Base-by-base conservation (phyloP, 2,888 invertebrate species). In the Tetanocera ferruginea region DNA sequence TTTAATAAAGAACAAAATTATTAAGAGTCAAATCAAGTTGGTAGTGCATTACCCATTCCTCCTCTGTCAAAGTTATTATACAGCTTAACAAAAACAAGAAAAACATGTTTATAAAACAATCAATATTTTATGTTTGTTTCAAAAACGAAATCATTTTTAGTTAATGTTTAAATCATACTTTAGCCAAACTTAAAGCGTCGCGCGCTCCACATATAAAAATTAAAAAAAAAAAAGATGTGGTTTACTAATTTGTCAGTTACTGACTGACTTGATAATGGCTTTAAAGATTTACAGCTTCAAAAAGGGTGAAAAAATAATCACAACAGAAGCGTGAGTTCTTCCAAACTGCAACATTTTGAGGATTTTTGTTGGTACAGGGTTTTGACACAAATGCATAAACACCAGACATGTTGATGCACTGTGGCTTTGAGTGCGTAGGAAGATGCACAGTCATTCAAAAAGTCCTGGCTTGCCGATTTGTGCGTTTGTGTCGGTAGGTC, bases 361-460 rank as follows among this genome's bases (percentile, higher is more conserved):
- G 17, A n/a, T 64, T 31, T 31, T 31, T 31, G 11, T 17, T 64
- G 31, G 14, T 28, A 9, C 57, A 25, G 25, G 19, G 8, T 37
- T 37, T 37, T 37, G 57, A 19, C 23, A 57, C 62, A 28, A 28
- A 62, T 9, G 62, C 23, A 25, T 11, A 64, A 64, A 64, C 34
- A n/a, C 77, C 82, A 82, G 81, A 81, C 81, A 79, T 78, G 79
- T 79, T 81, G 81, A 81, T 80, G 81, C 73, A 79, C 80, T 83
- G 82, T 79, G 82, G 81, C 80, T 82, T 80, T 31, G n/a, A 14
- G 64, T 31, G 64, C 64, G 64, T 64, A 31, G 64, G 64, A 64
- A n/a, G 64, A 64, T 23, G 64, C 6, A n/a, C 28, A 3, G 4
- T 4, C 57, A 28, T 8, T 60, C 6, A 11, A 25, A 11, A 25